Base-by-base conservation (phyloP, 2,113 vertebrate genomes). In the Arenaria interpres region DNA sequence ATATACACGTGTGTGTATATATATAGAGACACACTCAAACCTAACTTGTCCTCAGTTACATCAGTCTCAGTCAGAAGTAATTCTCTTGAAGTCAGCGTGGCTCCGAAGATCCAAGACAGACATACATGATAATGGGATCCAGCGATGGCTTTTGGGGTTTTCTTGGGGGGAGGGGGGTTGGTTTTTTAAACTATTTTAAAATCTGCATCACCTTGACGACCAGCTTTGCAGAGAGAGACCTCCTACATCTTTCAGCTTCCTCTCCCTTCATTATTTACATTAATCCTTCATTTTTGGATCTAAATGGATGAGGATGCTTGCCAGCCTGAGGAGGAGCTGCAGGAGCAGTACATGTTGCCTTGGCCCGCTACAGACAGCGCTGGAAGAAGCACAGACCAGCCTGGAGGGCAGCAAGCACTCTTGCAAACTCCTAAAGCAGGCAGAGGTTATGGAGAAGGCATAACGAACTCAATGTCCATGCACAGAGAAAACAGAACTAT, bases 301-400 rank as follows among this genome's bases (percentile, higher is more conserved):
- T 97, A 99, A 96, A 98, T 86, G 97, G 98, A 98, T 4, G 97
- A 98, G 69, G 98, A 98, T 9, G 89, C 96, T 45, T 43, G 50
- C 33, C 97, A 97, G 63, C 98, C 98, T 0, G 69, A 98, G 15
- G 96, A 98, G 93, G 97, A 92, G 76, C 96, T 98, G 22, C 98
- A 98, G 95, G 98, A 99, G 91, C 92, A 97, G 22, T 73, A 59
- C 18, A 7, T 7, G 21, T 60, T 7, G 82, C 12, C 96, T 98
- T 84, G 97, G 96, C 78, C 90, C 97, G 14, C 78, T 98, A 80
- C 94, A 97, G 79, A 95, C 79, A 0, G 98, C 98, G 89, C 83
- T 98, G 91, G 97, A 98, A 92, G 98, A 97, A 90, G 86, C 74
- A 16, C 93, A 96, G 63, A 95, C 90, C 2, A 74, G 93, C 43